Percentiles rank a stretch among this genome's conserved stretches.
Conservation (phyloP, 2,113 vertebrate species). For the Lampris incognitus region DNA sequence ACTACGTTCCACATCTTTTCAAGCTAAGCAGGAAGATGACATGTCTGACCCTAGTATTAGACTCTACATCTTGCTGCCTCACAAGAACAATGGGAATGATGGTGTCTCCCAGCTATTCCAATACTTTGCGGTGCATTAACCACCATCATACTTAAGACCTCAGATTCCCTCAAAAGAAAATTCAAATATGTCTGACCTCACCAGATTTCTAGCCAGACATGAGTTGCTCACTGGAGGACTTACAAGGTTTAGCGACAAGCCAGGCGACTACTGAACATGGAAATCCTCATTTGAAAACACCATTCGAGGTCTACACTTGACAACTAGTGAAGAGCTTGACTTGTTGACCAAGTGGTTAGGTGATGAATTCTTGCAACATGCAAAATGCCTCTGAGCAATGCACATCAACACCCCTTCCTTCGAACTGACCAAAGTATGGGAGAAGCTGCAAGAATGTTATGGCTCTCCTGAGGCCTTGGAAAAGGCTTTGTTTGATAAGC, state of each 20-base stretch:
- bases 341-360: constrained; percentile 18
- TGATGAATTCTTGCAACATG: not conserved
- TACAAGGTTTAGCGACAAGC: not conserved
- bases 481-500: not conserved
- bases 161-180: too few relatives aligned
- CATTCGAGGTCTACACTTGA: not conserved
- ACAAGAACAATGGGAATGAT: too few relatives aligned
- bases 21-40: too few relatives aligned
- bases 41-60: too few relatives aligned
- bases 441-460: constrained; percentile 8
- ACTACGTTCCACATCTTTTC: too few relatives aligned
- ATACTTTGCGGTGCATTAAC: too few relatives aligned
- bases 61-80: too few relatives aligned
- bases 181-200: too few relatives aligned
- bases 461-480: constrained; percentile 7
- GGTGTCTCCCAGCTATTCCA: too few relatives aligned
- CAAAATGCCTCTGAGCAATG: constrained; percentile 3
- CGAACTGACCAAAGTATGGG: constrained; percentile 12
- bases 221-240: not conserved
- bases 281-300: constrained; percentile 12
- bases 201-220: too few relatives aligned
- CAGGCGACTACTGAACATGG: constrained; percentile 9
- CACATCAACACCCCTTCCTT: not conserved
- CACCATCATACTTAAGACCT: too few relatives aligned
- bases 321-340: constrained; percentile 15